phyloP scores from a whole-genome alignment of 2,113 vertebrate genomes.

The Micronisus gabar region DNA sequence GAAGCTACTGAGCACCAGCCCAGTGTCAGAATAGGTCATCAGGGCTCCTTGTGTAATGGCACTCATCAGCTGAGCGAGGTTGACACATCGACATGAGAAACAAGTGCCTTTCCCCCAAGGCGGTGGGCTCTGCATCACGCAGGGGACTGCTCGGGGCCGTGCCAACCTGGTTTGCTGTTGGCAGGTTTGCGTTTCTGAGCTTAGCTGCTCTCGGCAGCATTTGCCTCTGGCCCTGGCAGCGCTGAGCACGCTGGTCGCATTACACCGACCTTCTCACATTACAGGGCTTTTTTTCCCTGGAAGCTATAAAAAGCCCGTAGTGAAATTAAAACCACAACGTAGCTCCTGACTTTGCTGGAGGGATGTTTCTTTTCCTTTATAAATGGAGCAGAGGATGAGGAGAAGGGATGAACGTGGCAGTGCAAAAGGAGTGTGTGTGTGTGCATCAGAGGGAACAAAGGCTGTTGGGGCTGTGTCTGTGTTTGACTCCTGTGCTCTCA shows the following conservation, averaged over 20 bases:
- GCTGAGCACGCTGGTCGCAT: not conserved
- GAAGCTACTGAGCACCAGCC: not conserved
- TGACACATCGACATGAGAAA: accelerated
- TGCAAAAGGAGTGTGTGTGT: accelerated
- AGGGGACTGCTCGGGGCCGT: accelerated
- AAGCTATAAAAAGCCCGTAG: constrained; percentile 3
- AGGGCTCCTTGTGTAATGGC: not conserved
- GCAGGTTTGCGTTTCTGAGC: not conserved
- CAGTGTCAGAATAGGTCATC: accelerated
- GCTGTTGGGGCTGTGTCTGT: not conserved
- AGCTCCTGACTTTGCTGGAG: not conserved
- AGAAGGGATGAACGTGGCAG: not conserved
- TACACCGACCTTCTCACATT: constrained; percentile 12
- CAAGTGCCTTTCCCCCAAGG: accelerated
- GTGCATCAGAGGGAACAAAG: not conserved
- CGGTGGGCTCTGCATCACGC: accelerated
- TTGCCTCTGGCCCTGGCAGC: not conserved
- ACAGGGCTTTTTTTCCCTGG: not conserved
- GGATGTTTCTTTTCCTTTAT: not conserved
- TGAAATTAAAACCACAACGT: not conserved
- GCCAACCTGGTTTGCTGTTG: not conserved
- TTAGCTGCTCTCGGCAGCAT: accelerated
- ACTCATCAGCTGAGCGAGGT: accelerated
- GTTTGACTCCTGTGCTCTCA: not conserved
- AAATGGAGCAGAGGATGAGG: not conserved